A percentile compares a stretch with the other conserved stretches of the same genome.
These are phyloP conservation scores for Brachynemurus nebulosus DNA, from an alignment of 2,888 invertebrate species.

Conservation along the genomic window DNA sequence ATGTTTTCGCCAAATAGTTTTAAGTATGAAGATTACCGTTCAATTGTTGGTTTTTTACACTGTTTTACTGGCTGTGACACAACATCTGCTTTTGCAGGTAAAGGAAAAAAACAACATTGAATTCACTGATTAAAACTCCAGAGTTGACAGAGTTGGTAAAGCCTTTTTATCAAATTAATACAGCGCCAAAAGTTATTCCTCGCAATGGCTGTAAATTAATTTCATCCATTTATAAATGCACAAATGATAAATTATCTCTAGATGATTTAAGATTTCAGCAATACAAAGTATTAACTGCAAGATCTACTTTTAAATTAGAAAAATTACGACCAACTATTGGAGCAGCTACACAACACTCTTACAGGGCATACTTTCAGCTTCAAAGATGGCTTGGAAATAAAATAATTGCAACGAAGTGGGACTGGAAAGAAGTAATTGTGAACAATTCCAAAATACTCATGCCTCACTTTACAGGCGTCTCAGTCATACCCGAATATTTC, in stretches of 20 bases:
- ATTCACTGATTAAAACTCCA: not conserved
- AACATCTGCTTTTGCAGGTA: not conserved
- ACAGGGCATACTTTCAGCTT: no score
- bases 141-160: not conserved
- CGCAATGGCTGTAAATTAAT: not conserved
- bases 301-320: not conserved
- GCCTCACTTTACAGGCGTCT: not conserved
- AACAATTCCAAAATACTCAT: not conserved
- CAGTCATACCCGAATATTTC: not conserved
- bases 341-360: no score
- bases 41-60: not conserved
- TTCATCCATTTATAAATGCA: no score
- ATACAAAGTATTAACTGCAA: not conserved
- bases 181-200: not conserved
- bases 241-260: no score
- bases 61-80: not conserved
- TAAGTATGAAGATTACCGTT: conserved; percentile 10
- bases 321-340: not conserved
- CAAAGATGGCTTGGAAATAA: not conserved
- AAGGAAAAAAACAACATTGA: not conserved
- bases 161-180: not conserved
- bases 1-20: conserved; percentile 15
- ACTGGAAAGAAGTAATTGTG: not conserved
- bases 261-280: no score
- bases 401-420: not conserved